Base-by-base conservation (phyloP, 2,888 invertebrate genomes). In the Herminia tarsipennalis region DNA sequence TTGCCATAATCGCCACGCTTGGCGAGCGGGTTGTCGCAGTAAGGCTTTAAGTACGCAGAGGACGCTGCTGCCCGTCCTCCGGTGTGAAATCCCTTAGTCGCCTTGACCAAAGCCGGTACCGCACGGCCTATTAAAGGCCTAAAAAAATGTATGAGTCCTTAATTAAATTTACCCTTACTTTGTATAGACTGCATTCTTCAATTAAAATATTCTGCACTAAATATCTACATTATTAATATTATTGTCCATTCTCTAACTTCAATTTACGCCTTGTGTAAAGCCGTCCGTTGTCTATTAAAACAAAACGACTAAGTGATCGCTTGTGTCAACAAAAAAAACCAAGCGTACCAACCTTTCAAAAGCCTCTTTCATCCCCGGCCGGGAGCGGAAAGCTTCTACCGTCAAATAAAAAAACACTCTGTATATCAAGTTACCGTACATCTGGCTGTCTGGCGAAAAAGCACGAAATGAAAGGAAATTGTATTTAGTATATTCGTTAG, bases 351-450 rank as follows among this genome's bases (percentile, higher is more conserved):
- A 57, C 58, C 53, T 58, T 55, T 57, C 64, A 64, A 66, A 65
- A 69, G 70, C 64, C 70, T 66, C 67, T 61, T 64, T 66, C 64
- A 64, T 64, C 66, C 69, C 66, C 51, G 60, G 33, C 55, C 69
- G 66, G 69, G 60, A 63, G 69, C 70, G 64, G 70, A 64, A 68
- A 68, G 67, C 61, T 61, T 55, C 63, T 47, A 56, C 54, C 42
- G 61, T 40, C 42, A 51, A 62, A 59, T 45, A 60, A 60, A 58
- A 66, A 56, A 53, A 56, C 61, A 54, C 43, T 35, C 56, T 51
- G 57, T 63, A 69, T 67, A 69, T 68, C 70, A 61, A 56, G 47
- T 68, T 68, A 68, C 67, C 66, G 59, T 66, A 66, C 67, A 68
- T 66, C 67, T 68, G 67, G 61, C 70, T 33, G 56, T 34, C 52